Base-by-base conservation (phyloP, 2,797 vertebrate genomes). In the Halcyon chelicuti region DNA sequence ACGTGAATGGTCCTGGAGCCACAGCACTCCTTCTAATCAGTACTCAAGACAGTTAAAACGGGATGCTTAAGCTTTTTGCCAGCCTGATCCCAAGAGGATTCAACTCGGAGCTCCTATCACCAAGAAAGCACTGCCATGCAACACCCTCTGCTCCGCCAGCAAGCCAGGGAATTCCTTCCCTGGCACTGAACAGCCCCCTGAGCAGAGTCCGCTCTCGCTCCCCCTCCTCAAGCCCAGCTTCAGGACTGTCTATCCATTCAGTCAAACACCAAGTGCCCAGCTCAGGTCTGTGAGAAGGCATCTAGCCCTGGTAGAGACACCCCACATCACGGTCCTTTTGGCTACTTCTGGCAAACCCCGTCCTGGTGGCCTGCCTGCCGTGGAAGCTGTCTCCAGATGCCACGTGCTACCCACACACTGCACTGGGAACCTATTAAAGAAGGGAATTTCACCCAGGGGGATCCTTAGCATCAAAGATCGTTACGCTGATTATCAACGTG, bases 1-100 rank as follows among this genome's bases (percentile, higher is more conserved):
- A 46, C 0, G 0, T 0, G 6, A 80, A 40, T 0, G 3, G 16
- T 87, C 78, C 86, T 0, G 5, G 33, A 71, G 85, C 57, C 75
- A 7, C 47, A 12, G 86, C 44, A 4, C 6, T 60, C 37, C 72
- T 67, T 86, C 42, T 88, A 40, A 91, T 91, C 60, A 90, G 75
- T 0, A 75, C 62, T 19, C 51, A 84, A 26, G 74, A 47, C 46
- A 79, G 39, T 62, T 31, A 66, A 92, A 95, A 90, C 4, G 35
- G 61, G 44, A 84, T 39, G 31, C 14, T 80, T 60, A 10, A 68
- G 85, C 42, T 28, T 82, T 83, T 60, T 66, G 39, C 72, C n/a
- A 6, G 10, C 1, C 17, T 42, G 35, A 22, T 86, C 85, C 61
- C 49, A 0, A 35, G 31, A 72, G 75, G 40, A 77, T 54, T 65